phyloP scores from a whole-genome alignment of 2,113 vertebrate genomes.

The Panthera uncia region DNA sequence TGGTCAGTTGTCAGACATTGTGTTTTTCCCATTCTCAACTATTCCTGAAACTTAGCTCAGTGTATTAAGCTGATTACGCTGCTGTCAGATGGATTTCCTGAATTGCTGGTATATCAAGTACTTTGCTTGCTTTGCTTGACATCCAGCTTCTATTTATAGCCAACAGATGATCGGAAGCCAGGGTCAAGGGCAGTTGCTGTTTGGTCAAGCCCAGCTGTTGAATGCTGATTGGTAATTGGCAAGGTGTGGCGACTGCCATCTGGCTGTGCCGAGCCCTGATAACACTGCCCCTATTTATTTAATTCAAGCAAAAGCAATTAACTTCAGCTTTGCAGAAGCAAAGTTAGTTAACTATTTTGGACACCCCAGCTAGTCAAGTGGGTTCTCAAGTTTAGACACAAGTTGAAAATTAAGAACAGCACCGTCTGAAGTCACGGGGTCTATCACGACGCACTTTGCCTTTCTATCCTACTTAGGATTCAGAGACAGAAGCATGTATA shows the following conservation, averaged over 20 bases:
- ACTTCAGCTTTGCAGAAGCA: not conserved
- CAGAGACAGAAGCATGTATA: not conserved
- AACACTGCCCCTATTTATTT: not conserved
- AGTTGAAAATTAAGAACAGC: constrained; percentile 11
- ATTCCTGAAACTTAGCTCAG: constrained; percentile 13
- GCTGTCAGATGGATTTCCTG: constrained; percentile 42
- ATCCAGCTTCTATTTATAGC: constrained; percentile 68
- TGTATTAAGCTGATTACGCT: not conserved
- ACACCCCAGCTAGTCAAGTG: not conserved
- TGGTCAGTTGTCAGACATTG: not conserved
- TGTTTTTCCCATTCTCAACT: constrained; percentile 1
- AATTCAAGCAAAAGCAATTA: not conserved
- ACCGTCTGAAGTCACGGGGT: not conserved
- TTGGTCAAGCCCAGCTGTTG: constrained; percentile 67
- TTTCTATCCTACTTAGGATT: not conserved
- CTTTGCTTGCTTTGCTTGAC: constrained; percentile 43
- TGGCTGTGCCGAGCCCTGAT: constrained; percentile 34
- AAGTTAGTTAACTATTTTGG: not conserved
- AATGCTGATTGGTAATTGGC: constrained; percentile 63
- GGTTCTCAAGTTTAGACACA: not conserved
- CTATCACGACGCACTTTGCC: not conserved
- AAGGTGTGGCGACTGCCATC: constrained; percentile 66
- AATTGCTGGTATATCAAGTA: constrained; percentile 6
- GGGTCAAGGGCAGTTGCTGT: constrained; percentile 62
- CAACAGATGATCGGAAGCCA: constrained; percentile 52